phyloP scores from a whole-genome alignment of 2,888 invertebrate genomes.

The Dolomedes plantarius region DNA sequence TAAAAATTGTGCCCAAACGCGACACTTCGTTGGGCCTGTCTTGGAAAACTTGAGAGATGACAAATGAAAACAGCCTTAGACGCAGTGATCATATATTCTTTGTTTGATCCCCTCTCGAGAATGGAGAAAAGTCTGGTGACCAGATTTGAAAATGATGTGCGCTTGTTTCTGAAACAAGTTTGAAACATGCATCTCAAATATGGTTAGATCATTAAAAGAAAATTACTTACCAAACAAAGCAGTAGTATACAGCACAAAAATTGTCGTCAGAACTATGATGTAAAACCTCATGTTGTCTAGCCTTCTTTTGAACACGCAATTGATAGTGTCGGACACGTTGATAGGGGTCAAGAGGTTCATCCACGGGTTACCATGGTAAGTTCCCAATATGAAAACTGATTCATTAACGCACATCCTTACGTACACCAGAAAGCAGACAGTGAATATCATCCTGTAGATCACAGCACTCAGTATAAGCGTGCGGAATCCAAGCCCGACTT shows the following conservation, averaged over 20 bases:
- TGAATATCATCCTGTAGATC: constrained; percentile 13
- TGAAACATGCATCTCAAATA: too few species aligned
- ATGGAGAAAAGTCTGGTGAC: too few species aligned
- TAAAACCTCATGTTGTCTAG: constrained; percentile 47
- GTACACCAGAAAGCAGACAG: constrained; percentile 17
- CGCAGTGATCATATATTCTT: too few species aligned
- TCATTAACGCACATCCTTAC: constrained; percentile 31
- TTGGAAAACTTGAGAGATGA: too few species aligned
- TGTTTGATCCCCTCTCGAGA: too few species aligned
- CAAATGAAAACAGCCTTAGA: too few species aligned
- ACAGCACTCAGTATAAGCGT: constrained; percentile 4
- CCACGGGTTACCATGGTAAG: constrained; percentile 40
- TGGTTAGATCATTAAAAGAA: too few species aligned
- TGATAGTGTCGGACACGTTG: constrained; percentile 44
- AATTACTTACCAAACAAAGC: constrained; percentile 35
- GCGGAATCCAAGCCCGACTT: not conserved
- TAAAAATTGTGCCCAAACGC: too few species aligned
- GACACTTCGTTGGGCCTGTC: too few species aligned
- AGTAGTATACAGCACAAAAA: constrained; percentile 38
- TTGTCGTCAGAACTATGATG: constrained; percentile 23
- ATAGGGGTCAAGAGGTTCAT: constrained; percentile 42
- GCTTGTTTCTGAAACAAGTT: too few species aligned
- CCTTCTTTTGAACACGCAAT: constrained; percentile 43
- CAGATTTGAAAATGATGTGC: too few species aligned
- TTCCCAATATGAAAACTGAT: constrained; percentile 45